phyloP scores from a whole-genome alignment of 2,797 vertebrate genomes.

The Delichon dasypus region DNA sequence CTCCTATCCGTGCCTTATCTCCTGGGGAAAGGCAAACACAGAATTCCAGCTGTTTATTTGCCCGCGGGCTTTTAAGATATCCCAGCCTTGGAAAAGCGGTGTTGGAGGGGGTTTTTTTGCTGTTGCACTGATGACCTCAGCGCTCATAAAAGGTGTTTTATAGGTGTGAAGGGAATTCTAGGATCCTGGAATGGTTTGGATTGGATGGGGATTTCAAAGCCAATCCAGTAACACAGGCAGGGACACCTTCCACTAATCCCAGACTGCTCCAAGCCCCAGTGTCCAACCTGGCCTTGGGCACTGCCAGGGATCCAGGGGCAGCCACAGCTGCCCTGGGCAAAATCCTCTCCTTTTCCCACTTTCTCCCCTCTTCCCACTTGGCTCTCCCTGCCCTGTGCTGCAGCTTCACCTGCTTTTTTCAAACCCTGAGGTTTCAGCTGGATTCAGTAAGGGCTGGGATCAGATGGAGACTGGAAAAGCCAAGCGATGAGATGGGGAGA shows the following conservation, averaged over 20 bases:
- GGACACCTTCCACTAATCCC: not conserved
- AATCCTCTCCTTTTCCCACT: not conserved
- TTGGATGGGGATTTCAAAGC: not conserved
- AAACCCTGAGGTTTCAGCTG: not conserved
- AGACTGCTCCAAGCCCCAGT: not conserved
- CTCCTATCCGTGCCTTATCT: constrained; percentile 60
- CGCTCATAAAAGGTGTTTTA: not conserved
- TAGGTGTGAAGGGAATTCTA: not conserved
- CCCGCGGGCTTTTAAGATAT: constrained; percentile 37
- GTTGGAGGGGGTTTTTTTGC: not conserved
- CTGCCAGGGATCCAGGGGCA: not conserved
- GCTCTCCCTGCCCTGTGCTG: not conserved
- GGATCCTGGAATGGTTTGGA: not conserved
- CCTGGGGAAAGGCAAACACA: constrained; percentile 40
- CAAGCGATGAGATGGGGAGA: not conserved
- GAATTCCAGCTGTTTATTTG: constrained; percentile 30
- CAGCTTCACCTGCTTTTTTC: not conserved
- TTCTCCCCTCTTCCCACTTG: not conserved
- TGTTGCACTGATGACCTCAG: not conserved
- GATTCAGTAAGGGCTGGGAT: not conserved
- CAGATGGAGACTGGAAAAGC: not conserved
- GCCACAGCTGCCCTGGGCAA: not conserved
- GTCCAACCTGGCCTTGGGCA: not conserved
- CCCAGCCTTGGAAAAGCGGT: constrained; percentile 41
- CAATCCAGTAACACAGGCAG: not conserved